Evolutionary conservation across 2,888 invertebrate species (phyloP).

Genomic region (Sceliomorpha sp.): DNA sequence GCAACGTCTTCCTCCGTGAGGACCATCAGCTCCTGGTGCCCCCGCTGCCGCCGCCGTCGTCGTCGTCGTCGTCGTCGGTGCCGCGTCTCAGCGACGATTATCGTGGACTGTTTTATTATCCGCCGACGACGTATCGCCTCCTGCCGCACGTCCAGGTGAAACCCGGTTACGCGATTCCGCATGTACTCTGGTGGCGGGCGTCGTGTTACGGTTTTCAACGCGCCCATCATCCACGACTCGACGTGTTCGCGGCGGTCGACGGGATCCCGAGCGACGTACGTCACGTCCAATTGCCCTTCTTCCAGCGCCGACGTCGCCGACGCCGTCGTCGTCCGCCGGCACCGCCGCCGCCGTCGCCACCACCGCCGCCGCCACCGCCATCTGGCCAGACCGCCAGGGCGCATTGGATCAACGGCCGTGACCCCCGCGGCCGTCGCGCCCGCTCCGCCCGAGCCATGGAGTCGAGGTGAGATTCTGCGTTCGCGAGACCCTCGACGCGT

Average conservation of each 20-base stretch:
- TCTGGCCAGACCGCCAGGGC: constrained; percentile 42
- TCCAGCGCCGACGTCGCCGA: constrained; percentile 53
- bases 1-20: too few species aligned
- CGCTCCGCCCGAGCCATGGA: constrained; percentile 66
- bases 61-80: too few species aligned
- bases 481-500: too few species aligned
- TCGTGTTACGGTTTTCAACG: constrained; percentile 38
- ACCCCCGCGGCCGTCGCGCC: constrained; percentile 57
- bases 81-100: too few species aligned
- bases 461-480: constrained; percentile 74
- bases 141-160: constrained; percentile 58
- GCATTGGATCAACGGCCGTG: constrained; percentile 54
- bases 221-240: constrained; percentile 12
- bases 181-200: constrained; percentile 72
- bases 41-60: constrained; percentile 9
- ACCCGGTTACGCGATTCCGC: constrained; percentile 66
- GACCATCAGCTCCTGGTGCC: too few species aligned
- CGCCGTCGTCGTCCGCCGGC: constrained; percentile 50
- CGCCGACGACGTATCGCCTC: too few species aligned
- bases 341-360: too few species aligned
- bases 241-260: constrained; percentile 17
- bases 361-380: constrained; percentile 48
- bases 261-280: constrained; percentile 2
- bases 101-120: constrained; percentile 24
- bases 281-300: constrained; percentile 44